A percentile compares a stretch with the other conserved stretches of the same genome.
Evolutionary conservation across 2,113 vertebrate species (phyloP).

Genomic region (Bettongia penicillata): DNA sequence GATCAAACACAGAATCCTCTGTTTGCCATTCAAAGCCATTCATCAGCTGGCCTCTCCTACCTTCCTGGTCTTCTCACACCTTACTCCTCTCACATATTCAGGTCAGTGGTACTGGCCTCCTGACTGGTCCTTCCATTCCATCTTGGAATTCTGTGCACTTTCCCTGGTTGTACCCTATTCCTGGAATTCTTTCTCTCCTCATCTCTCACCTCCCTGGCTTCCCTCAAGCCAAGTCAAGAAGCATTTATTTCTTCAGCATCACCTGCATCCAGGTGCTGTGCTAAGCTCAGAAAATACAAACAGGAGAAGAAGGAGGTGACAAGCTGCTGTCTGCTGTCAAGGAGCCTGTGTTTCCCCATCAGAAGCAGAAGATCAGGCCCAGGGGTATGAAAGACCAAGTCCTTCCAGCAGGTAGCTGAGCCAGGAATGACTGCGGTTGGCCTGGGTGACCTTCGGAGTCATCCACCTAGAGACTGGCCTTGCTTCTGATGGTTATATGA

Average conservation of each 20-base stretch:
- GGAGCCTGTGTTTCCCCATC: neutral
- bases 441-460: neutral
- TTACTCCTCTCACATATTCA: neutral
- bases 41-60: neutral
- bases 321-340: neutral
- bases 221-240: neutral
- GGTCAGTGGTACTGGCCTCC: no score
- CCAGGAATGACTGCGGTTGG: no score
- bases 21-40: neutral
- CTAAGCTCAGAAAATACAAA: no score
- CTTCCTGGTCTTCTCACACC: neutral
- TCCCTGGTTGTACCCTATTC: neutral
- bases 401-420: neutral
- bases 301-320: neutral
- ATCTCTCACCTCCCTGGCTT: neutral
- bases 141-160: neutral
- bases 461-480: no score
- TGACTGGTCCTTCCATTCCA: no score
- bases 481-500: neutral
- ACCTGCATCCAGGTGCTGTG: neutral
- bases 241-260: neutral
- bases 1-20: neutral
- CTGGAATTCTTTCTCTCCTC: neutral
- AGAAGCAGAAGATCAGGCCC: neutral
- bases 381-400: neutral